These are phyloP conservation scores for Reticulitermes speratus DNA, from an alignment of 1,140 invertebrate species.

Conservation along the genomic window DNA sequence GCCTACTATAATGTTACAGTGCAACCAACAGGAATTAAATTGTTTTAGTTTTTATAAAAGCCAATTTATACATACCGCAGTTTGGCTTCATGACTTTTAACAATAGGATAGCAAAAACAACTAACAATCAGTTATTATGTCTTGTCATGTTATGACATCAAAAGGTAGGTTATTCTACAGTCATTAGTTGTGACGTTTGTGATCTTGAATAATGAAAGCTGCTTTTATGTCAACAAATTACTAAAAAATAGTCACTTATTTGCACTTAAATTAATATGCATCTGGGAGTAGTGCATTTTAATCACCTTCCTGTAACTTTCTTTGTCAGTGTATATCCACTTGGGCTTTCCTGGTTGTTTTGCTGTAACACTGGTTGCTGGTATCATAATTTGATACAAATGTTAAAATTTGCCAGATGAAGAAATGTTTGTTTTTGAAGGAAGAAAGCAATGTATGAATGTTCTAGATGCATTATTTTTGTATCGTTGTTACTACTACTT, in stretches of 20 bases:
- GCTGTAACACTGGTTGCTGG: not conserved
- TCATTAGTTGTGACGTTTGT: not conserved
- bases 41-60: not conserved
- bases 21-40: not conserved
- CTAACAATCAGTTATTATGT: not conserved
- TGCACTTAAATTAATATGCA: not conserved
- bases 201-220: no score
- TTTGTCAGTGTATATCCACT: not conserved
- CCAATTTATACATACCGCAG: not conserved
- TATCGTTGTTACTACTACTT: not conserved
- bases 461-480: not conserved
- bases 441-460: not conserved
- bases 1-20: not conserved
- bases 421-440: not conserved
- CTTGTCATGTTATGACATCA: not conserved
- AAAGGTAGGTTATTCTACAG: not conserved
- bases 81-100: not conserved
- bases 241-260: not conserved
- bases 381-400: not conserved
- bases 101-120: not conserved
- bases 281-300: not conserved
- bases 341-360: not conserved
- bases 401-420: not conserved
- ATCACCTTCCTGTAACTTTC: not conserved
- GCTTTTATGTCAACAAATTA: not conserved